A percentile compares a stretch with the other conserved stretches of the same genome.
These are phyloP conservation scores for Caranx melampygus DNA, from an alignment of 2,113 vertebrate genomes.

Conservation along the genomic window DNA sequence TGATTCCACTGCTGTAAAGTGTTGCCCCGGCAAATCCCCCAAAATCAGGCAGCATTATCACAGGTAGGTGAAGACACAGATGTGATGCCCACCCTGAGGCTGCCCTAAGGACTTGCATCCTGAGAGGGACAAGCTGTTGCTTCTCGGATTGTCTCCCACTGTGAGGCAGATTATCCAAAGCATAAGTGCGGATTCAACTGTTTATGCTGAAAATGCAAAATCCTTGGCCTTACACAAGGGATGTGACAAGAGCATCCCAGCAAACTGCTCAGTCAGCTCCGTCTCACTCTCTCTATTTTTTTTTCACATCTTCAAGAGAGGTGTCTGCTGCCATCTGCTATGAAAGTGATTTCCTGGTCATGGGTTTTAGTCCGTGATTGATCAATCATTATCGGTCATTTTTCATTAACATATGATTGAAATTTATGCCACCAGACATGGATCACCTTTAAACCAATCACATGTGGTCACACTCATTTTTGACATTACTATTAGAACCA, in stretches of 20 bases:
- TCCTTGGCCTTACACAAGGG: neutral
- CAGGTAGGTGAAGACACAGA: constrained; percentile 48
- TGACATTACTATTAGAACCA: no score
- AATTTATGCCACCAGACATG: no score
- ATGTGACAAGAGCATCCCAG: constrained; percentile 14
- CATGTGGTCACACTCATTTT: no score
- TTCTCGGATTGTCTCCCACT: neutral
- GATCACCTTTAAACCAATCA: no score
- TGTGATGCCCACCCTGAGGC: constrained; percentile 23
- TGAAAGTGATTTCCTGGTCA: constrained; percentile 39
- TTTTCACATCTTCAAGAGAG: neutral
- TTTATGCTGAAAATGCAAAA: constrained; percentile 50
- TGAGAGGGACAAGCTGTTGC: constrained; percentile 20
- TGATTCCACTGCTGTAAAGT: neutral
- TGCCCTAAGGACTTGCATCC: constrained; percentile 18
- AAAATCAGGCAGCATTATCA: constrained; percentile 7
- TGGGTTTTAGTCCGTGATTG: neutral
- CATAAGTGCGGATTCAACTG: constrained; percentile 15
- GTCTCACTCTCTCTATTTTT: neutral
- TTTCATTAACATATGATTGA: no score
- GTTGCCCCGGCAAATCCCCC: constrained; percentile 7
- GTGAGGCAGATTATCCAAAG: constrained; percentile 22
- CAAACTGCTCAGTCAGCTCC: constrained; percentile 41
- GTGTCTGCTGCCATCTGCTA: constrained; percentile 35
- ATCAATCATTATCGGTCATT: no score